Evolutionary conservation across 2,797 vertebrate species (phyloP).

Genomic region (Sebastes taczanowskii): DNA sequence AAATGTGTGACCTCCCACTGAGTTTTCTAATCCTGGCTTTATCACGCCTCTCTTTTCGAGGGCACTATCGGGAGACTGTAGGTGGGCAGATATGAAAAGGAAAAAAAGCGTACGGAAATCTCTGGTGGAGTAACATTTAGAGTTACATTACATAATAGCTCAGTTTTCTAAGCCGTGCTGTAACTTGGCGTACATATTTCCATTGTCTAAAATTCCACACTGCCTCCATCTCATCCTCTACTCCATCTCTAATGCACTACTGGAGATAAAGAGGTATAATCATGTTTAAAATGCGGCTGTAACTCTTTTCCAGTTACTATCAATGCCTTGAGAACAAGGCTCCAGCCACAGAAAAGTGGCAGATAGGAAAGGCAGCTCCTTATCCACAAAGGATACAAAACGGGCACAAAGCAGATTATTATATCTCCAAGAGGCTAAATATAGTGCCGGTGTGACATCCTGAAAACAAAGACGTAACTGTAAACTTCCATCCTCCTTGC

Average conservation of each 20-base stretch:
- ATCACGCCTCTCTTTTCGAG: conserved; percentile 48
- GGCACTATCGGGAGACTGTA: conserved; percentile 43
- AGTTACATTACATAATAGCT: conserved; percentile 55
- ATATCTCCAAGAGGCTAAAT: conserved; percentile 59
- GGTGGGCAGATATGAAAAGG: conserved; percentile 54
- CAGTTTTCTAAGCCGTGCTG: conserved; percentile 32
- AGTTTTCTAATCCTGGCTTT: conserved; percentile 36
- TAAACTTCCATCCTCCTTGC: conserved; percentile 56
- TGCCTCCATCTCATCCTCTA: conserved; percentile 16
- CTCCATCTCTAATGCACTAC: neutral
- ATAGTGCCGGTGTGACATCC: conserved; percentile 66
- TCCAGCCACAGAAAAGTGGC: neutral
- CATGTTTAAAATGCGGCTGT: neutral
- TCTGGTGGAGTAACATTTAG: conserved; percentile 52
- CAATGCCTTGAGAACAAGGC: neutral
- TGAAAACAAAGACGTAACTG: conserved; percentile 63
- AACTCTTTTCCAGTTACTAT: neutral
- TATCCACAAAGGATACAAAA: conserved; percentile 44
- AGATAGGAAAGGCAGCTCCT: conserved; percentile 15
- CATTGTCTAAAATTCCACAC: conserved; percentile 42
- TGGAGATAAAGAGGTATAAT: conserved; percentile 10
- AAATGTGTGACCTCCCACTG: conserved; percentile 26
- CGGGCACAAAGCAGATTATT: conserved; percentile 36
- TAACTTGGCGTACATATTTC: conserved; percentile 44
- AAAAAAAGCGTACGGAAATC: conserved; percentile 47